Base-by-base conservation (phyloP, 2,888 invertebrate species). In the Pristionchus fissidentatus region DNA sequence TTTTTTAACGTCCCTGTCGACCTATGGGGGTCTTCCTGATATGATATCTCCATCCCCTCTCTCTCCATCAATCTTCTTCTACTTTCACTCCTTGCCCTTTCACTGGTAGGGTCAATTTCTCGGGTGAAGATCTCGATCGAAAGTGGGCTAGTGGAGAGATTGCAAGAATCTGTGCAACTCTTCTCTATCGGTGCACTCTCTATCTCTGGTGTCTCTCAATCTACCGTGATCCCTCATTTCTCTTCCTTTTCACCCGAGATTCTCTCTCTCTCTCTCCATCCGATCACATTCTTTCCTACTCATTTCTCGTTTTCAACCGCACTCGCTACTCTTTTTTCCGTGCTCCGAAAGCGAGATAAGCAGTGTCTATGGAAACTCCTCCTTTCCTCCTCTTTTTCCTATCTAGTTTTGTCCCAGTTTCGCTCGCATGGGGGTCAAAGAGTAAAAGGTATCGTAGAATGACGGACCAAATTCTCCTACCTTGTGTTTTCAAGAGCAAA, bases 161-260 rank as follows among this genome's bases (percentile, higher is more conserved):
- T 66, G 66, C 41, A 43, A 70, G 66, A 66, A 19, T 41, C 38
- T 15, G 32, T 41, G 15, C 77, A 41, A 46, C 49, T 49, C 49
- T 77, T 38, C n/a, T n/a, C 49, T 15, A n/a, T 46, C 77, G 22
- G 29, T 49, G 49, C 77, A 77, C 77, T 77, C 77, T 77, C 32
- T 49, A 29, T 77, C 77, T 77, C 77, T 49, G 5, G 32, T 19
- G 22, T 35, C 49, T 49, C 49, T 52, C 77, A 38, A n/a, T 49
- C 52, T 29, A n/a, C n/a, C n/a, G n/a, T n/a, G n/a, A n/a, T n/a
- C n/a, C n/a, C n/a, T n/a, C n/a, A n/a, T n/a, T n/a, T n/a, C n/a
- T n/a, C n/a, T n/a, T n/a, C n/a, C n/a, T n/a, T n/a, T n/a, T n/a
- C n/a, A n/a, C n/a, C n/a, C n/a, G n/a, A n/a, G n/a, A n/a, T n/a